Evolutionary conservation across 2,888 invertebrate species (phyloP), one percentile per base, ranked within the genome.

Genomic region (Plemyria rubiginata): DNA sequence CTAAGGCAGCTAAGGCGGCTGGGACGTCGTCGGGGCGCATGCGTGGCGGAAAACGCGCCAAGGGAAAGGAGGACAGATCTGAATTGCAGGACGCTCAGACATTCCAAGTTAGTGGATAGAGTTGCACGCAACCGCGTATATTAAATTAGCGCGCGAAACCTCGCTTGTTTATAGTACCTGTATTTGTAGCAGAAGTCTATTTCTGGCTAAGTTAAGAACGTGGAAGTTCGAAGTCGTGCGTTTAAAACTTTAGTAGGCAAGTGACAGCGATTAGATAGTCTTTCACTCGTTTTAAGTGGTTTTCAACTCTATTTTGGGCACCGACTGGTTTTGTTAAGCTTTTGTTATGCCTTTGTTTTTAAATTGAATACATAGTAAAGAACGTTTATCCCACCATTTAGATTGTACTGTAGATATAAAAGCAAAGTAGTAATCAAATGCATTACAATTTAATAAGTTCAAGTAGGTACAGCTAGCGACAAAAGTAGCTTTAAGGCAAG

Each of bases 11-110:
- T 53, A 86, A 86, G 68, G 84, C 75, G 12, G 74, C 77, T 58
- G 68, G 78, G 43, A 63, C 71, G 61, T 62, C 66, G 38, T 62
- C 66, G 38, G 72, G 77, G 50, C 90, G 91, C 91, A 76, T 84
- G 91, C 92, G 91, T 79, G 73, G 73, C 49, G 81, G 77, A 29
- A 86, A 87, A 77, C 86, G 86, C 78, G 85, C 81, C 71, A 86
- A 88, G 79, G 67, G 77, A 69, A 79, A 79, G 70, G 79, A 80
- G 66, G 66, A 62, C 54, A 64, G 72, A 56, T 29, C 72, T 51
- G 67, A 75, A 55, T 54, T 69, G 60, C 70, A 75, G 66, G 78
- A 79, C 71, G 68, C 67, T 54, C 88, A 91, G 81, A 85, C 84
- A 75, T 91, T 86, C 80, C 66, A 80, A 81, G 92, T 92, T 80